A percentile compares a stretch with the other conserved stretches of the same genome.
phyloP scores from a whole-genome alignment of 92 coral and sea anemone genomes.

The Desmophyllum pertusum region DNA sequence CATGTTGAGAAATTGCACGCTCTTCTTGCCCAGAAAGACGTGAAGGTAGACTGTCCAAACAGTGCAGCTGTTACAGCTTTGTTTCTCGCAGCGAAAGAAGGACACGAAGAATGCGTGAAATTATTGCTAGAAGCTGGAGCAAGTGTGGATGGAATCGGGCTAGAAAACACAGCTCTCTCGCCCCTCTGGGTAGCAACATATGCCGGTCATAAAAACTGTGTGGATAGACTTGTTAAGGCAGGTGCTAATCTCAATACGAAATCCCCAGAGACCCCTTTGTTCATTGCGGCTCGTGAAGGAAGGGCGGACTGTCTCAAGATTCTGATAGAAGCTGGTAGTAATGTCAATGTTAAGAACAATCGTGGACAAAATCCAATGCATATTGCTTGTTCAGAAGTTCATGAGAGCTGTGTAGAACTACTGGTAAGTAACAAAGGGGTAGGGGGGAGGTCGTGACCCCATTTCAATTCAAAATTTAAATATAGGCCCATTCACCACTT shows the following conservation, averaged over 20 bases:
- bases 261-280: slow-evolving; percentile 74
- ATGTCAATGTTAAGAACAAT: slow-evolving; percentile 68
- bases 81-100: slow-evolving; percentile 87
- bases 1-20: slow-evolving; percentile 51
- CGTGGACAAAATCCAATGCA: slow-evolving; percentile 75
- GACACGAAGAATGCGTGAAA: slow-evolving; percentile 76
- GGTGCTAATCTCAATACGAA: slow-evolving; percentile 81
- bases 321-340: slow-evolving; percentile 77
- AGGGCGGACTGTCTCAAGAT: slow-evolving; percentile 68
- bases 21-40: slow-evolving; percentile 54
- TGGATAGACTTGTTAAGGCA: slow-evolving; percentile 61
- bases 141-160: slow-evolving; percentile 81
- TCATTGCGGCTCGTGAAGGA: slow-evolving; percentile 86
- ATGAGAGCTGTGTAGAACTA: slow-evolving; percentile 58
- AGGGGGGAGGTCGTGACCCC: not conserved
- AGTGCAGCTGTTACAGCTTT: slow-evolving; percentile 84
- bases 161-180: slow-evolving; percentile 63
- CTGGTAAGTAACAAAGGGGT: slow-evolving; percentile 57
- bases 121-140: slow-evolving; percentile 81
- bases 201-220: slow-evolving; percentile 80
- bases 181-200: slow-evolving; percentile 92
- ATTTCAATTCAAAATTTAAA: too few species aligned
- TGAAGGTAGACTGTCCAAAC: slow-evolving; percentile 63
- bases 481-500: too few species aligned
- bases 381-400: slow-evolving; percentile 77